Evolutionary conservation across 2,888 invertebrate genomes (phyloP).

Genomic region (Hylaea fasciaria): DNA sequence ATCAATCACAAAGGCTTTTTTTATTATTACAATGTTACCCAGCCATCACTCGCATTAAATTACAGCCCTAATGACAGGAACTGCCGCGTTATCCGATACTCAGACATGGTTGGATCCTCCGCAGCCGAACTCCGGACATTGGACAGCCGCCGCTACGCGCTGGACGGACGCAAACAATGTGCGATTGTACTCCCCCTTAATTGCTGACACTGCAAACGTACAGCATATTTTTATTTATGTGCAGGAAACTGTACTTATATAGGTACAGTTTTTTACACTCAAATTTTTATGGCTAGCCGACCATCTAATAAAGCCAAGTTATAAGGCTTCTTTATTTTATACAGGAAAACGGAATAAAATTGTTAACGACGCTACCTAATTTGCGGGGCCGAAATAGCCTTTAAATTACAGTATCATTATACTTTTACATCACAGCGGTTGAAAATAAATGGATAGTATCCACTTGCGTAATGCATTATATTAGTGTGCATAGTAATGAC

Average conservation of each 20-base stretch:
- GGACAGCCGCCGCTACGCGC: slow-evolving; percentile 43
- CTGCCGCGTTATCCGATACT: slow-evolving; percentile 30
- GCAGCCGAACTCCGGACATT: slow-evolving; percentile 46
- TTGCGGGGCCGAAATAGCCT: too few species aligned
- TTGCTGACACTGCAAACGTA: slow-evolving; percentile 54
- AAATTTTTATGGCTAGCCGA: background rate
- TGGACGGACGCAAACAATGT: slow-evolving; percentile 47
- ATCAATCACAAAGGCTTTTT: background rate
- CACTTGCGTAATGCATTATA: too few species aligned
- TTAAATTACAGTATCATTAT: too few species aligned
- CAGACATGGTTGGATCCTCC: background rate
- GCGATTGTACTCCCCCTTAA: slow-evolving; percentile 52
- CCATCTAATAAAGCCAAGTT: background rate
- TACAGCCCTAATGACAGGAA: slow-evolving; percentile 44
- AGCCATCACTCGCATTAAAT: slow-evolving; percentile 25
- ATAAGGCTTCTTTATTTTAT: background rate
- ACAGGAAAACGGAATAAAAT: slow-evolving; percentile 2
- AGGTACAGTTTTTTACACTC: slow-evolving; percentile 5
- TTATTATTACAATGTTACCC: background rate
- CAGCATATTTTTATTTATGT: slow-evolving; percentile 39
- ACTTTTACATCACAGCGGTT: too few species aligned
- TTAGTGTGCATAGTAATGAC: too few species aligned
- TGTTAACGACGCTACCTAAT: background rate
- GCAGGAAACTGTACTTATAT: slow-evolving; percentile 8
- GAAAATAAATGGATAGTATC: too few species aligned